Evolutionary conservation across 2,113 vertebrate genomes (phyloP), one percentile per base, ranked within the genome.

Genomic region (Prietella phreatophila): DNA sequence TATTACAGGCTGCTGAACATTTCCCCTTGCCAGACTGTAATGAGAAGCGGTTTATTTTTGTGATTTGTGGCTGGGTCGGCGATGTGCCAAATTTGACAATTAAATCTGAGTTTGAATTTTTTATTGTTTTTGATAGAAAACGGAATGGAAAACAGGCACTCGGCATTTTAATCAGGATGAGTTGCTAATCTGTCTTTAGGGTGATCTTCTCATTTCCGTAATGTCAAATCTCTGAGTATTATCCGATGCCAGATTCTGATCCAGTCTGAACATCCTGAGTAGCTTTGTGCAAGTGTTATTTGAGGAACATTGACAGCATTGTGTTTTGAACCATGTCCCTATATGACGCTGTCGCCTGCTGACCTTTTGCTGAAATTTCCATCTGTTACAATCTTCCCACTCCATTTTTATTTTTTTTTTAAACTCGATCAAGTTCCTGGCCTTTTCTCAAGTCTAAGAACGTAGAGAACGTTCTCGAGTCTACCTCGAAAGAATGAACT

Each of bases 11-110:
- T 30, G 63, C 7, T 67, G 61, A 82, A 87, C 22, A 56, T 56
- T 55, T 67, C 42, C 22, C 63, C n/a, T 27, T 20, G 85, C 47
- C 55, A 75, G 84, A 36, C 71, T 85, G n/a, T 73, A 85, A 75
- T 85, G 61, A 76, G 33, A 67, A 56, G 22, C 22, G 22, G 33
- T 82, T 82, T 39, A 60, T 85, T 69, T 56, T 50, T 69, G 61
- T 87, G 85, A 82, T 82, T 78, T 82, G 85, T 82, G 63, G 42
- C 11, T 3, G 19, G 20, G 8, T 8, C 11, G 61, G 60, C 47
- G 3, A 33, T 19, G 47, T n/a, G 76, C 85, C 85, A 69, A 86
- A 67, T 55, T 55, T 81, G 85, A 87, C 85, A 67, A 82, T 87
- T 71, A 87, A 82, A 71, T 82, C 36, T 56, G 30, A 42, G 4